Evolutionary conservation across 2,888 invertebrate species (phyloP), one percentile per base, ranked within the genome.

Genomic region (Conistra vaccinii): DNA sequence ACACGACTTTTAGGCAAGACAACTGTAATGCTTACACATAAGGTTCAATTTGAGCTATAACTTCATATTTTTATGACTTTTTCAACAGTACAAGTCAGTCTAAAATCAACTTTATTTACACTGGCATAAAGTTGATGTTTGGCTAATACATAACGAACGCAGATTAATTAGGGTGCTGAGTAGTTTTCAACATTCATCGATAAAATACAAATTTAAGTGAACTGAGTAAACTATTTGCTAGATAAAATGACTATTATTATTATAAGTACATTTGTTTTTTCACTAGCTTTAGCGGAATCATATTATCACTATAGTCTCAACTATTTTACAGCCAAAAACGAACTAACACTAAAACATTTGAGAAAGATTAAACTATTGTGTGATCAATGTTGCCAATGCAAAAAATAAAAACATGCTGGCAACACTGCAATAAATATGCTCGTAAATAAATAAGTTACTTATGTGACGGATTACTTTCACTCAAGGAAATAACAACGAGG

Each of bases 291-390:
- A 80, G 81, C 65, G 76, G 81, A 82, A 82, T 84, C 17, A 60
- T 39, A 3, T 62, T 74, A 69, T 80, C 80, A 81, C 84, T 83
- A 83, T 62, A 83, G 83, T 78, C 23, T 82, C 57, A 72, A 72
- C 84, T 69, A 74, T 67, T 69, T 84, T 58, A 84, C 84, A 81
- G 80, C 73, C 81, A 79, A 83, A 69, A 66, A 63, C 29, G n/a
- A 55, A 69, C 69, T 78, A 81, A 73, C 48, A n/a, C 67, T 69
- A 69, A 55, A 29, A 23, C 39, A 10, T 66, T 67, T 58, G 20
- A 69, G n/a, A 58, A 45, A 51, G 0, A 61, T 55, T 77, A 67
- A 35, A 66, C 39, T 51, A 55, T 48, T 29, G 42, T 67, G 83
- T 60, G 29, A 20, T 1, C 39, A 72, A 69, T 84, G 76, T 76